phyloP scores from a whole-genome alignment of 2,113 vertebrate genomes.

The Balaeniceps rex region DNA sequence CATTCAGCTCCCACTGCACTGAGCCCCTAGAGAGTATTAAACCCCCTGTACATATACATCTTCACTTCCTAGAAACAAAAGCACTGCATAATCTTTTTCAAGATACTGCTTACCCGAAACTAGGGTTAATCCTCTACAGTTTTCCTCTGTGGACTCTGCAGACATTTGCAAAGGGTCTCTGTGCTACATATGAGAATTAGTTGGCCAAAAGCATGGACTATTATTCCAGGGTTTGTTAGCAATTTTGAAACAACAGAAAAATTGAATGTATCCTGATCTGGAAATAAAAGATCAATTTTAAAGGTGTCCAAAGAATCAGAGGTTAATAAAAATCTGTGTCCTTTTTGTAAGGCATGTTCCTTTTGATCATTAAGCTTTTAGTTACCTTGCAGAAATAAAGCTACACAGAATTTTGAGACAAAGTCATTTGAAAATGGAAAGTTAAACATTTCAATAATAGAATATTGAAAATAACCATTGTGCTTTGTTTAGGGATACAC shows the following conservation, averaged over 20 bases:
- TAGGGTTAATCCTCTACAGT: neutral
- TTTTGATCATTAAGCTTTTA: neutral
- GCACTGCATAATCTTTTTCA: neutral
- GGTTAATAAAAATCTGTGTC: neutral
- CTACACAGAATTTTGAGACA: neutral
- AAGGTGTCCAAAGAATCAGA: neutral
- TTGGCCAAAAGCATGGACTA: neutral
- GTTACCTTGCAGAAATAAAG: neutral
- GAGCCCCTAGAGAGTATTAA: neutral
- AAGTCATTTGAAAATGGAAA: neutral
- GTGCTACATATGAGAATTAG: neutral
- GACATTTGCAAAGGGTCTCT: neutral
- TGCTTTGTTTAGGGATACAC: neutral
- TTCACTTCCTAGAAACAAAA: neutral
- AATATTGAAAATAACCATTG: neutral
- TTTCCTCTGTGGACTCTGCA: neutral
- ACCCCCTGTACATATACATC: neutral
- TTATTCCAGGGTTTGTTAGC: neutral
- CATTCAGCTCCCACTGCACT: neutral
- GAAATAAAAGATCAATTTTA: neutral
- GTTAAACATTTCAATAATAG: neutral
- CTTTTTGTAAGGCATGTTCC: neutral
- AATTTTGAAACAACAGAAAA: neutral
- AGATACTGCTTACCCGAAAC: neutral
- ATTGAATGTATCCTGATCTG: neutral